Conservation (phyloP, 1,140 invertebrate species). For the Charaxes varanes region DNA sequence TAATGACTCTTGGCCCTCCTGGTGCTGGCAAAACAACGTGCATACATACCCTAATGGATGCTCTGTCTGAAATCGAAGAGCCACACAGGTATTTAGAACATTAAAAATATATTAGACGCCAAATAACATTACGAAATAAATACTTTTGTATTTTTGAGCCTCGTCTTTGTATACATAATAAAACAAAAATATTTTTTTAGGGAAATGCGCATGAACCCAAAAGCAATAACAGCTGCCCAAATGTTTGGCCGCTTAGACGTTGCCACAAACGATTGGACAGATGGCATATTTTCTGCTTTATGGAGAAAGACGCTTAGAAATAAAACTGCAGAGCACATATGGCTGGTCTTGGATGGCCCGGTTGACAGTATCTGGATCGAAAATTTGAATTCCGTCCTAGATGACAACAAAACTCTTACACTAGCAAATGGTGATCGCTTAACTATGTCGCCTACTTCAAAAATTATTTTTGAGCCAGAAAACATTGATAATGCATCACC, state of each 20-base stretch:
- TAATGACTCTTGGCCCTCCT: slow-evolving; percentile 96
- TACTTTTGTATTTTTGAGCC: background rate
- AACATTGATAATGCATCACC: slow-evolving; percentile 98
- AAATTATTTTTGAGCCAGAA: slow-evolving; percentile 97
- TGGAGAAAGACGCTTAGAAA: slow-evolving; percentile 95
- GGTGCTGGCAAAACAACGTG: slow-evolving; percentile 97
- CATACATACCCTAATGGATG: slow-evolving; percentile 95
- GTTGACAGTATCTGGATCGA: slow-evolving; percentile 98
- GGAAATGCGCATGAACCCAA: slow-evolving; percentile 99
- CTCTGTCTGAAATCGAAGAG: slow-evolving; percentile 88
- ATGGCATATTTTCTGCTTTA: slow-evolving; percentile 96
- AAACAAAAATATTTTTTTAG: slow-evolving; percentile 57
- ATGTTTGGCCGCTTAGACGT: slow-evolving; percentile 98
- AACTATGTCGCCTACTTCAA: slow-evolving; percentile 92
- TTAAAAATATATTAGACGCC: too few relatives aligned
- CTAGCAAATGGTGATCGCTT: slow-evolving; percentile 95
- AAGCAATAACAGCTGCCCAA: slow-evolving; percentile 96
- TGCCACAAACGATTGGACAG: slow-evolving; percentile 98
- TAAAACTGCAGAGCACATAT: slow-evolving; percentile 91
- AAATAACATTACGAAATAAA: too few relatives aligned
- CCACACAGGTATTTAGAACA: slow-evolving; percentile 84
- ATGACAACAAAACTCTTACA: slow-evolving; percentile 96
- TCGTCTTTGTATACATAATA: background rate
- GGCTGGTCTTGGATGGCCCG: slow-evolving; percentile 95
- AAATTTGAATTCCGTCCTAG: slow-evolving; percentile 96